Conservation (phyloP, 1,140 invertebrate species). For the Dryas iulia region DNA sequence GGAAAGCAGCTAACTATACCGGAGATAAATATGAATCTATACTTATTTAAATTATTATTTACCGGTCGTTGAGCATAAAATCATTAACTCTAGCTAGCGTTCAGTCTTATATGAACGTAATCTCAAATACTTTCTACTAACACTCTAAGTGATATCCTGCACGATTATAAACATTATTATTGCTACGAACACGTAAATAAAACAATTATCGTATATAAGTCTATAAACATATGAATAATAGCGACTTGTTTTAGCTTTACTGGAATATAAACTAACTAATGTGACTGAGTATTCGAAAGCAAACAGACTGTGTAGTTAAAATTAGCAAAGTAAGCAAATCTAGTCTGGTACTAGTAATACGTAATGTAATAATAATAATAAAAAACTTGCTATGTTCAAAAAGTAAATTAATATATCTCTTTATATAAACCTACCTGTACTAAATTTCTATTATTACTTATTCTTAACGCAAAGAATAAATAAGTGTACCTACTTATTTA, state of each 20-base stretch:
- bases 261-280: no score
- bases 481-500: no score
- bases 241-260: no score
- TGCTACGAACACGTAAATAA: neutral
- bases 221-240: neutral
- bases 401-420: no score
- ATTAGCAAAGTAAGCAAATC: neutral
- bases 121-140: neutral
- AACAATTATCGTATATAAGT: neutral
- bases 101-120: neutral
- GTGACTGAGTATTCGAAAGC: neutral
- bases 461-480: no score
- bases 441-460: no score
- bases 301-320: neutral
- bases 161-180: neutral
- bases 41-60: conserved; percentile 2
- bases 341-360: no score
- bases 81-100: neutral
- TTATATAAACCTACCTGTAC: no score
- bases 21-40: conserved; percentile 9
- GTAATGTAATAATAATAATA: no score
- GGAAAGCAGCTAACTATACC: conserved; percentile 31
- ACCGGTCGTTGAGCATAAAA: conserved; percentile 7
- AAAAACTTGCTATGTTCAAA: no score
- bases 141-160: neutral